Percentiles rank a stretch among this genome's conserved stretches.
These are phyloP conservation scores for Trachymyrmex cornetzi DNA, from an alignment of 1,140 invertebrate species.

Conservation along the genomic window DNA sequence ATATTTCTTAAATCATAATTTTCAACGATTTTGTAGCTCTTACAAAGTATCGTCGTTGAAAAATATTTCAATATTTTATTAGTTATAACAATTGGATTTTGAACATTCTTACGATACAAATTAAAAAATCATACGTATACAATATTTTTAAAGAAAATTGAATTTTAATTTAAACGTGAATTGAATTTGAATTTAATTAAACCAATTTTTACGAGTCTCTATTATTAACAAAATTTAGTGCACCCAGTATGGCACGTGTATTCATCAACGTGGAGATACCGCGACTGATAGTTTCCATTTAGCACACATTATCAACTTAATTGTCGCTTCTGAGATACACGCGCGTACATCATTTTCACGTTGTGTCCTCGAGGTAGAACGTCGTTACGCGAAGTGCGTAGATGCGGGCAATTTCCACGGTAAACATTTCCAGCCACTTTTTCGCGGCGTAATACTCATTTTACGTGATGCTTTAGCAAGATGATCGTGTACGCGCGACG, in stretches of 20 bases:
- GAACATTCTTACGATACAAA: not conserved
- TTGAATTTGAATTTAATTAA: too few species aligned
- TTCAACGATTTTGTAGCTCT: not conserved
- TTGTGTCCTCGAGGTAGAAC: not conserved
- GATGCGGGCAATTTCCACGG: slow-evolving; percentile 34
- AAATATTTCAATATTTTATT: not conserved
- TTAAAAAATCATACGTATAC: not conserved
- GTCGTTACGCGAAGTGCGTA: slow-evolving; percentile 34
- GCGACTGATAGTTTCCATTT: slow-evolving; percentile 75
- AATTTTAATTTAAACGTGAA: not conserved
- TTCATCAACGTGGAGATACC: slow-evolving; percentile 67
- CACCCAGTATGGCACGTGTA: not conserved
- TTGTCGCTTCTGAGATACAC: slow-evolving; percentile 76
- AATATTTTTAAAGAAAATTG: not conserved
- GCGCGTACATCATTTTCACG: not conserved
- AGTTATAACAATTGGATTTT: not conserved
- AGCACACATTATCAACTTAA: slow-evolving; percentile 76
- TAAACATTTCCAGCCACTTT: slow-evolving; percentile 42
- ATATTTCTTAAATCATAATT: not conserved
- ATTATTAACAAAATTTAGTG: not conserved
- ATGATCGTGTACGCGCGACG: not conserved
- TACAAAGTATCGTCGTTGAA: not conserved
- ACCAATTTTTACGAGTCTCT: not conserved
- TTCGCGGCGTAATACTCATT: slow-evolving; percentile 18
- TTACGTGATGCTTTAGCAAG: not conserved